Base-by-base conservation (phyloP, 1,140 invertebrate species). In the Adelges cooleyi region DNA sequence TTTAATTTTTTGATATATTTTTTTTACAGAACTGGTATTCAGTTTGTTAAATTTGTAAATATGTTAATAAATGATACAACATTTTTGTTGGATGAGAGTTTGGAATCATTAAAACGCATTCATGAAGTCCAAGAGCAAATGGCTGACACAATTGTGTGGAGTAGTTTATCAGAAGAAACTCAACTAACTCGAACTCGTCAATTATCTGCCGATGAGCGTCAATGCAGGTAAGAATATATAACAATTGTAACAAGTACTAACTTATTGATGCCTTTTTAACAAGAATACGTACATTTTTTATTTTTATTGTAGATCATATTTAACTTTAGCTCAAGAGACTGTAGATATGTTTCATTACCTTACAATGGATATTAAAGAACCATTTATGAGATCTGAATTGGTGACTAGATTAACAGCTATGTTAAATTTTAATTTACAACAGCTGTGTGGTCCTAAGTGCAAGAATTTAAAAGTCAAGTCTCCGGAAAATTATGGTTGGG, bases 1-100 rank as follows among this genome's bases (percentile, higher is more conserved):
- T 59, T 68, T n/a, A n/a, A n/a, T 56, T 27, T 66, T 18, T 54
- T 38, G 1, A 40, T 42, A 33, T 25, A 17, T 53, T 65, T 69
- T 73, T 40, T 52, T 68, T 67, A 9, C 59, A 80, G 78, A 49
- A 86, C 84, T 56, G 90, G 90, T 10, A 90, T 90, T 69, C 90
- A 97, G 74, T 98, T 98, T 77, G 91, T 97, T 3, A 92, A 95
- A 70, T 99, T 98, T 74, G 86, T 98, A 27, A 99, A 99, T 75
- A 98, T 98, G 93, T 76, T 98, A 48, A 98, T 98, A 90, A 99
- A 98, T 74, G 95, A 98, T 74, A 97, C 94, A 9, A 98, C 95
- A 33, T 99, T 96, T 76, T 79, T 98, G 38, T 77, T 98, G 46
- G 95, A 99, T 73, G 95, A 99, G 76, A 95, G 92, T 74, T 77